Conservation (phyloP, 2,888 invertebrate genomes). For the Exephanes ischioxanthus region DNA sequence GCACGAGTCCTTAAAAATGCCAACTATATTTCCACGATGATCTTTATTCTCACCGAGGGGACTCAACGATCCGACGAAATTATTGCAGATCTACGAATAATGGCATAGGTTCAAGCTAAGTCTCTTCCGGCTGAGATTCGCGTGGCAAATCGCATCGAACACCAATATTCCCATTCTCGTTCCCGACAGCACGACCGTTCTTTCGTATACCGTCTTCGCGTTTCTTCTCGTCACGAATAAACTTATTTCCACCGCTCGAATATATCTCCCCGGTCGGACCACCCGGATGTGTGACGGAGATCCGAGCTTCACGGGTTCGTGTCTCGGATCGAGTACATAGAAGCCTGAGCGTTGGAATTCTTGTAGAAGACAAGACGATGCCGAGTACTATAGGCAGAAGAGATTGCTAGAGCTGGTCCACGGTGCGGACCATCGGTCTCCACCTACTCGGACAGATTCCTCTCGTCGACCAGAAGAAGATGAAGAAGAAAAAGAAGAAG, state of each 20-base stretch:
- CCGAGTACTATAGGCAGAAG: constrained; percentile 53
- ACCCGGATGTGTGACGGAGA: constrained; percentile 73
- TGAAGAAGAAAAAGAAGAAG: constrained; percentile 38
- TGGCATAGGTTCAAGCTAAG: neutral
- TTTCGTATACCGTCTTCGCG: constrained; percentile 45
- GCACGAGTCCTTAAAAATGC: no score
- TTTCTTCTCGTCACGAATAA: constrained; percentile 73
- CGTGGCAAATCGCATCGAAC: neutral
- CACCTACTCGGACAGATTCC: constrained; percentile 67
- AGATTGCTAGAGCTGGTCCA: constrained; percentile 46
- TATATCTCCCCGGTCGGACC: constrained; percentile 77
- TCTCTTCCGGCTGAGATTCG: neutral
- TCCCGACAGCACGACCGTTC: constrained; percentile 28
- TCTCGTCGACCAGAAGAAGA: constrained; percentile 45
- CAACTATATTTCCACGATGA: no score
- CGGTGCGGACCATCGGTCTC: constrained; percentile 64
- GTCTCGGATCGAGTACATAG: constrained; percentile 76
- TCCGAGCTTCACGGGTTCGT: constrained; percentile 44
- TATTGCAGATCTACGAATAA: no score
- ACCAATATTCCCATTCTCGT: neutral
- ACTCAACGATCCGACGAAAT: no score
- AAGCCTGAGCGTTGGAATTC: constrained; percentile 68
- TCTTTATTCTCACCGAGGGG: no score
- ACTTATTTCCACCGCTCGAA: constrained; percentile 62
- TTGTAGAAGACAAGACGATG: constrained; percentile 61